A percentile compares a stretch with the other conserved stretches of the same genome.
Evolutionary conservation across 2,888 invertebrate species (phyloP).

Genomic region (Euzetes globulus): DNA sequence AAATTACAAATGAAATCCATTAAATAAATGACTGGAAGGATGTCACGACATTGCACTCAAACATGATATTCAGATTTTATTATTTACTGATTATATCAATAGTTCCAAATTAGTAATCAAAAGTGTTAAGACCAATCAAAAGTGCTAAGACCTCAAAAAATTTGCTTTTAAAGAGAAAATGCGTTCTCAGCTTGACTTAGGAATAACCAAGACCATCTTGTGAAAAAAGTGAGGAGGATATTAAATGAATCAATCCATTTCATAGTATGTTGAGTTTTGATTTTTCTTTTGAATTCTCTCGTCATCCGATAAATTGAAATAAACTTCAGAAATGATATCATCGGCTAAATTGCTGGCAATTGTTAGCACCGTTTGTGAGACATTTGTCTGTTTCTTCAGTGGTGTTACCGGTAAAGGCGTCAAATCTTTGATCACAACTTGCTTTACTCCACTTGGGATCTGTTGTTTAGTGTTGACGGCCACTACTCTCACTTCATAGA

Average conservation of each 20-base stretch:
- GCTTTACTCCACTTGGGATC: neutral
- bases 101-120: no score
- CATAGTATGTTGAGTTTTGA: neutral
- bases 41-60: no score
- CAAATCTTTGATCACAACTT: neutral
- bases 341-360: conserved; percentile 13
- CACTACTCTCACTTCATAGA: neutral
- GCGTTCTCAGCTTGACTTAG: no score
- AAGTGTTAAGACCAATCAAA: no score
- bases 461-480: neutral
- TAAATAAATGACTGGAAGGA: no score
- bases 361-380: neutral
- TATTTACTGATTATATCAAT: no score
- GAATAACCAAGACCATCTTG: no score
- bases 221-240: no score
- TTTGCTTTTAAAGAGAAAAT: no score
- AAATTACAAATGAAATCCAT: no score
- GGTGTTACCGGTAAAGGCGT: neutral
- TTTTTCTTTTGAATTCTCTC: neutral
- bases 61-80: no score
- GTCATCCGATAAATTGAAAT: neutral
- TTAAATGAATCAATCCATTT: neutral
- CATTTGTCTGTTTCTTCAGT: neutral
- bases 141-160: no score
- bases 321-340: conserved; percentile 12